phyloP scores from a whole-genome alignment of 2,797 vertebrate species.

The Acipenser transmontanus region DNA sequence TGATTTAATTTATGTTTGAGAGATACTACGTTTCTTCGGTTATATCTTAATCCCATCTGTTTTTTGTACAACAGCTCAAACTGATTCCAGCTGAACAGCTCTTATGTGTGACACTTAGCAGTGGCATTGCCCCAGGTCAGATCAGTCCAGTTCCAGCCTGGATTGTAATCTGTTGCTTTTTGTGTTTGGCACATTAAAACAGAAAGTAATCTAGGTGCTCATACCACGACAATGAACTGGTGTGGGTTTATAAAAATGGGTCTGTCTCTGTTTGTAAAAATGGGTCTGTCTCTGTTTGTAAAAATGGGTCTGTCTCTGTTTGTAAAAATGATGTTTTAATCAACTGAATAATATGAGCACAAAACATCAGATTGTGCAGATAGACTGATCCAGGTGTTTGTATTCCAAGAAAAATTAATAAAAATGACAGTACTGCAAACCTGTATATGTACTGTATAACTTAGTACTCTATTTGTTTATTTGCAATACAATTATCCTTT shows the following conservation, averaged over 20 bases:
- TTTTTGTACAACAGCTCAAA: not conserved
- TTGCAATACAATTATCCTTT: not conserved
- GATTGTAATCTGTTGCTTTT: conserved; percentile 18
- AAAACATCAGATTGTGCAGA: not conserved
- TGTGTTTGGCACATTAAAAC: conserved; percentile 6
- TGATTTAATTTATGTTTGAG: not conserved
- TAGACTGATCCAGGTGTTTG: not conserved
- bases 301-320: conserved; percentile 19
- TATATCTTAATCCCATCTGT: not conserved
- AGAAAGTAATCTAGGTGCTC: conserved; percentile 7
- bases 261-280: conserved; percentile 20
- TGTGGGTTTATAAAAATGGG: conserved; percentile 2
- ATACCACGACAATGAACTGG: not conserved
- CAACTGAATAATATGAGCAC: not conserved
- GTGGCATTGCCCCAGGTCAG: not conserved
- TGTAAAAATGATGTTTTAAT: conserved; percentile 2
- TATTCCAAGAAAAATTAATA: not conserved
- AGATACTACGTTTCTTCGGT: not conserved
- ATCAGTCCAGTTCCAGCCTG: conserved; percentile 3
- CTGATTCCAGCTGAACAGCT: not conserved
- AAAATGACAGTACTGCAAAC: not conserved
- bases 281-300: conserved; percentile 19
- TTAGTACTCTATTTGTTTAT: not conserved
- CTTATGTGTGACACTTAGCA: not conserved
- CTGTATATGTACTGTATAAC: not conserved